Evolutionary conservation across 2,888 invertebrate genomes (phyloP).

Genomic region (Orchestes rusci): DNA sequence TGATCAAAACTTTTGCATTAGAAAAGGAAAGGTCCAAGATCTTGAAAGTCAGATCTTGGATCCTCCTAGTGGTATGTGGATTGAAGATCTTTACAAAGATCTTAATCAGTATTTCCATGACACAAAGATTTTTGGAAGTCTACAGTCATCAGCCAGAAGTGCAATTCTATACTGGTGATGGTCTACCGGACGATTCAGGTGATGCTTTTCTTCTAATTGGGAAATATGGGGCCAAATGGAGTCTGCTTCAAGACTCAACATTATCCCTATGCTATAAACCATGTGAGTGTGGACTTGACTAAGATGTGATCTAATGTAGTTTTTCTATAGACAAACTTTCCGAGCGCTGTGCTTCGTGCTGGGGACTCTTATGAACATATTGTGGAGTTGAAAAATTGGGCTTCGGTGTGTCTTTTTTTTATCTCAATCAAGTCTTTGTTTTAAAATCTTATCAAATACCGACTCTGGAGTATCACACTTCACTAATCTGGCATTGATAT

Average conservation of each 20-base stretch:
- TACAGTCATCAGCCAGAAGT: conserved; percentile 84
- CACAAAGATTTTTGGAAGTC: conserved; percentile 56
- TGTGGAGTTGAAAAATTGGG: conserved; percentile 36
- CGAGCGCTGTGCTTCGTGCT: conserved; percentile 63
- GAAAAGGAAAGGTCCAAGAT: conserved; percentile 50
- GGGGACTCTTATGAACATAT: conserved; percentile 64
- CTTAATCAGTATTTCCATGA: no score
- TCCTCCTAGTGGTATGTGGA: conserved; percentile 59
- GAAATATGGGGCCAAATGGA: conserved; percentile 32
- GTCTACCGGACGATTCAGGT: conserved; percentile 48
- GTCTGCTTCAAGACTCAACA: conserved; percentile 90
- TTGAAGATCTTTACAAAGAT: no score
- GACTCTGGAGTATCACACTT: no score
- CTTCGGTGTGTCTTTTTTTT: no score
- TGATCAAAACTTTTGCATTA: conserved; percentile 77
- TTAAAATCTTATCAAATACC: no score
- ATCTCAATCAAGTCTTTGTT: no score
- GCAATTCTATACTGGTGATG: conserved; percentile 82
- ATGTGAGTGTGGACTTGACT: conserved; percentile 50
- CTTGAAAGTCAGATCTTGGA: conserved; percentile 63
- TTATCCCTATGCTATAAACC: conserved; percentile 84
- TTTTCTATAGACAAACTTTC: conserved; percentile 62
- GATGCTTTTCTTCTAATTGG: conserved; percentile 25
- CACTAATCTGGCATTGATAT: no score
- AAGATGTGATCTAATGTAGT: neutral